phyloP scores from a whole-genome alignment of 1,140 invertebrate genomes.

The Hermatobates lingyangjiaoensis region DNA sequence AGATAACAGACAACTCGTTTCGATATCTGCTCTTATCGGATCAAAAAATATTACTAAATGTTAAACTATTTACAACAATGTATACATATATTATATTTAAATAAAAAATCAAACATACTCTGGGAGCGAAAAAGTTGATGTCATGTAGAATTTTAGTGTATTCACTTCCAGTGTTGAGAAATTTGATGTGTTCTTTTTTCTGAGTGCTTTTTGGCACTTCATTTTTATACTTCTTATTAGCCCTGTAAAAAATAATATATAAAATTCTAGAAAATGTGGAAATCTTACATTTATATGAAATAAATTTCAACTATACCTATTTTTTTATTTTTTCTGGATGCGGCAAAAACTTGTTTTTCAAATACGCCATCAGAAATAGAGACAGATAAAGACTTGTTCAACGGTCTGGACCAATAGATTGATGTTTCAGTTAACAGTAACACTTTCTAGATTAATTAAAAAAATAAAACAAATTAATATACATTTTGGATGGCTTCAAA shows the following conservation, averaged over 20 bases:
- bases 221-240: too few species aligned
- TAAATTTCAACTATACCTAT: too few species aligned
- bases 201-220: constrained; percentile 19
- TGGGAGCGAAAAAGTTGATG: constrained; percentile 21
- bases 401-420: constrained; percentile 24
- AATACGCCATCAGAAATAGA: constrained; percentile 33
- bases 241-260: too few species aligned
- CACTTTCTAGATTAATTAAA: constrained; percentile 21
- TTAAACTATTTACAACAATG: neutral
- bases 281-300: too few species aligned
- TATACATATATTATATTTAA: neutral
- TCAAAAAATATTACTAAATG: neutral
- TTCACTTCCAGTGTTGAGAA: neutral
- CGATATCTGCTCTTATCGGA: neutral
- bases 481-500: too few species aligned
- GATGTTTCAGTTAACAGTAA: constrained; percentile 28
- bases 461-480: neutral
- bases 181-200: constrained; percentile 11
- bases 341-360: constrained; percentile 22
- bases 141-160: constrained; percentile 11
- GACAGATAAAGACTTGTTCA: constrained; percentile 28
- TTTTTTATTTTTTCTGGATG: constrained; percentile 13
- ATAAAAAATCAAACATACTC: constrained; percentile 15
- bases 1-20: too few species aligned
- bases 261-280: too few species aligned